These are phyloP conservation scores for Luscinia megarhynchos DNA, from an alignment of 2,797 vertebrate genomes.

Conservation along the genomic window DNA sequence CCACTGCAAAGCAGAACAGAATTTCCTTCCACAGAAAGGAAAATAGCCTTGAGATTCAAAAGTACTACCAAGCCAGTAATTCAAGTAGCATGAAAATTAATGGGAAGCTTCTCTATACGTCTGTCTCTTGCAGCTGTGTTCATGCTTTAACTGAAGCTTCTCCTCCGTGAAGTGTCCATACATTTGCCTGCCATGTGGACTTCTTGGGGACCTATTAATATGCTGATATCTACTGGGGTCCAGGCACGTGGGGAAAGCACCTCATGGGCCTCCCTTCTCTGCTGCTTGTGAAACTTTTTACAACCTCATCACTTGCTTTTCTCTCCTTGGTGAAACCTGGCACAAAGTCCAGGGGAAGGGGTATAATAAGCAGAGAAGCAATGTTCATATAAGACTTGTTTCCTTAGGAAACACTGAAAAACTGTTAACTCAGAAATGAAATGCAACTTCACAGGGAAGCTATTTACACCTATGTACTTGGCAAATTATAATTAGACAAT, in stretches of 20 bases:
- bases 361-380: background rate
- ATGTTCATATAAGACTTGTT: accelerated
- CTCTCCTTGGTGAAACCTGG: background rate
- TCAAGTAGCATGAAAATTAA: background rate
- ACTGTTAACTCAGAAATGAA: background rate
- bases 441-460: background rate
- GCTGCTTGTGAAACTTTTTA: background rate
- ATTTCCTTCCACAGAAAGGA: background rate
- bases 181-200: no score
- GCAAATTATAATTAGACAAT: background rate
- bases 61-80: background rate
- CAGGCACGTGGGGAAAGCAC: background rate
- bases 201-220: background rate
- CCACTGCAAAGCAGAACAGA: background rate
- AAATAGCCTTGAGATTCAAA: background rate
- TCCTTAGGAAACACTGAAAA: background rate
- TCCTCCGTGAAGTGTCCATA: accelerated
- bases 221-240: background rate
- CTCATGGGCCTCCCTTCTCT: background rate
- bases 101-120: background rate
- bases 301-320: background rate
- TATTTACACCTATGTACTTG: background rate
- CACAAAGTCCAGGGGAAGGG: accelerated
- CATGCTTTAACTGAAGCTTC: background rate
- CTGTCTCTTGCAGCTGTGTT: background rate